Base-by-base conservation (phyloP, 2,888 invertebrate genomes). In the Archaeoteleia sp. region DNA sequence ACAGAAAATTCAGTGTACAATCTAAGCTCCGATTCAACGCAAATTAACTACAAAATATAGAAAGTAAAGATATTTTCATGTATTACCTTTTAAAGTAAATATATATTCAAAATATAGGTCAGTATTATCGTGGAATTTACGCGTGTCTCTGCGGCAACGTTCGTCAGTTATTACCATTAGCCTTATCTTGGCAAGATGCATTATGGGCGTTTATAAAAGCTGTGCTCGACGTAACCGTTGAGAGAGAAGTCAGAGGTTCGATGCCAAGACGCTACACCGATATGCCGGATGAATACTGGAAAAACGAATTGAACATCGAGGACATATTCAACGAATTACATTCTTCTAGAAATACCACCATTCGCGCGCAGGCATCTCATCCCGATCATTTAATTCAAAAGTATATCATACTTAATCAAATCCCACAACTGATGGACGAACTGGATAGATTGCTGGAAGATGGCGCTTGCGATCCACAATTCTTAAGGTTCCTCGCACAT, bases 131-230 rank as follows among this genome's bases (percentile, higher is more conserved):
- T 3, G 82, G 82, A 0, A 78, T 83, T 53, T 85, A 83, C 20
- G 84, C 85, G 0, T 85, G 85, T 42, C 89, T 96, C 40, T 94
- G 95, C 85, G 97, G 97, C 0, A 92, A 96, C 82, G 85, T 97
- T 30, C 87, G 90, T 20, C 90, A 93, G 3, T 83, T 96, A n/a
- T 84, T 96, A 29, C 88, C 91, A 0, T 90, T 92, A 7, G 92
- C 95, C 67, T 87, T 88, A n/a, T 91, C 90, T 15, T 98, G 97
- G 97, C 92, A 94, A 78, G 97, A 98, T 84, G 87, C 92, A 67
- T 86, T 97, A 15, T 98, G 97, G 97, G 94, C 95, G 0, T 92
- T 95, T 82, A 87, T 95, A 70, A 91, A 91, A 78, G 90, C 92
- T 0, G 90, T 95, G 81, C 92, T 96, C 61, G 96, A 97, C 81